phyloP scores from a whole-genome alignment of 2,797 vertebrate genomes.

The Loris lydekkerianus region DNA sequence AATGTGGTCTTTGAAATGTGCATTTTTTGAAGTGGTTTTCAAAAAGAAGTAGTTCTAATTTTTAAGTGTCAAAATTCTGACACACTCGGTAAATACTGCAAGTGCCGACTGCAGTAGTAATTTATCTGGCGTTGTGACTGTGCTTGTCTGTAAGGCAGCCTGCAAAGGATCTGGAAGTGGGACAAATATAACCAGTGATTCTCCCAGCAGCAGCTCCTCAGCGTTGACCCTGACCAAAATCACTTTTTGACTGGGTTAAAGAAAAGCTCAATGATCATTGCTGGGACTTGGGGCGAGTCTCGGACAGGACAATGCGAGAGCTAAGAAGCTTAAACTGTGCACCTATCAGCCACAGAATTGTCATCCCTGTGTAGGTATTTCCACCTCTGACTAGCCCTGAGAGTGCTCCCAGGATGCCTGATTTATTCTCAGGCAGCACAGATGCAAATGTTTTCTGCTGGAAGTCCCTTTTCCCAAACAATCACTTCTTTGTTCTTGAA shows the following conservation, averaged over 20 bases:
- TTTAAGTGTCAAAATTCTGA: constrained; percentile 11
- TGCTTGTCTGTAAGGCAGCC: not conserved
- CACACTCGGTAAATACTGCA: not conserved
- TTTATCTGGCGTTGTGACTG: not conserved
- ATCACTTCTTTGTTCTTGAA: not conserved
- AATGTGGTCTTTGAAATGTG: not conserved
- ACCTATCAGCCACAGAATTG: not conserved
- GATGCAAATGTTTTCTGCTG: not conserved
- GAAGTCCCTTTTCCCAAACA: not conserved
- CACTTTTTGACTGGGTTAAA: not conserved
- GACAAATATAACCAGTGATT: not conserved
- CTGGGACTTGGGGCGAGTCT: not conserved
- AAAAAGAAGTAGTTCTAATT: constrained; percentile 27
- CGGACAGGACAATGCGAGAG: not conserved
- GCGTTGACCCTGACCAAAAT: not conserved
- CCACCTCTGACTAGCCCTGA: not conserved
- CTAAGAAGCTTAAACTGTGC: not conserved
- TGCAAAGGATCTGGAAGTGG: not conserved
- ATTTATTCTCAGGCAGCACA: not conserved
- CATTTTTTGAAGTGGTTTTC: not conserved
- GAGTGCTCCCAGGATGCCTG: not conserved
- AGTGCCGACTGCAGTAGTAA: not conserved
- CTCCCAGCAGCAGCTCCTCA: not conserved
- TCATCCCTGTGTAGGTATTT: not conserved
- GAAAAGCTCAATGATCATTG: not conserved